Evolutionary conservation across 2,113 vertebrate species (phyloP).

Genomic region (Psilopogon haemacephalus): DNA sequence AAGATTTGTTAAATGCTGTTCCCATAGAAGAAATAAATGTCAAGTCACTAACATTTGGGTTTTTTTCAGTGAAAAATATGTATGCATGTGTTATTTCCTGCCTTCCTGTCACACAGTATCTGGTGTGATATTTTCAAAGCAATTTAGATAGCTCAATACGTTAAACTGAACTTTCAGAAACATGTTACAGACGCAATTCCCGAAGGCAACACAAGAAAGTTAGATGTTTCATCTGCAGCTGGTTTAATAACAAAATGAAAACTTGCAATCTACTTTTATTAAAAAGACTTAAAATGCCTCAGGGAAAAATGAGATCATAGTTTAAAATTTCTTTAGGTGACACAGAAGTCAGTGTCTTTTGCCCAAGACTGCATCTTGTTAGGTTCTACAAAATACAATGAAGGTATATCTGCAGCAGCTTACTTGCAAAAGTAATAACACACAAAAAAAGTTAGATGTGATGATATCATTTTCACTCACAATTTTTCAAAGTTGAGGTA

Average conservation of each 20-base stretch:
- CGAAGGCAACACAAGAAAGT: constrained; percentile 49
- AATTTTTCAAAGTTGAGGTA: not conserved
- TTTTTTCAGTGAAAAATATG: constrained; percentile 37
- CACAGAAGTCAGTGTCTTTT: constrained; percentile 20
- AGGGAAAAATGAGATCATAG: constrained; percentile 53
- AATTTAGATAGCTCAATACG: constrained; percentile 42
- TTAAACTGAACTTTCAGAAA: constrained; percentile 36
- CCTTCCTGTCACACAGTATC: not conserved
- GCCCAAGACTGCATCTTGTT: not conserved
- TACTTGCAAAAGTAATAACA: not conserved
- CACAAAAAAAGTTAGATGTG: not conserved
- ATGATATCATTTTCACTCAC: not conserved
- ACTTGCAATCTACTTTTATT: constrained; percentile 55
- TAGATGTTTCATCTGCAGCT: constrained; percentile 54
- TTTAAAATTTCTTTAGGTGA: constrained; percentile 60
- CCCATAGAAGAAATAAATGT: not conserved
- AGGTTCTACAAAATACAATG: not conserved
- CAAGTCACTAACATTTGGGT: not conserved
- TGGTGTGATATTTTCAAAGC: constrained; percentile 34
- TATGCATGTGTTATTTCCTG: not conserved
- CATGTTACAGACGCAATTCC: constrained; percentile 37
- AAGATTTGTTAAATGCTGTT: not conserved
- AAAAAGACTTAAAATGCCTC: constrained; percentile 59
- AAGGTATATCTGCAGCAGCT: not conserved
- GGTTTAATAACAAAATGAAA: constrained; percentile 66